Percentiles rank a stretch among this genome's conserved stretches.
Conservation (phyloP, 2,113 vertebrate genomes). For the Psettodes erumei region DNA sequence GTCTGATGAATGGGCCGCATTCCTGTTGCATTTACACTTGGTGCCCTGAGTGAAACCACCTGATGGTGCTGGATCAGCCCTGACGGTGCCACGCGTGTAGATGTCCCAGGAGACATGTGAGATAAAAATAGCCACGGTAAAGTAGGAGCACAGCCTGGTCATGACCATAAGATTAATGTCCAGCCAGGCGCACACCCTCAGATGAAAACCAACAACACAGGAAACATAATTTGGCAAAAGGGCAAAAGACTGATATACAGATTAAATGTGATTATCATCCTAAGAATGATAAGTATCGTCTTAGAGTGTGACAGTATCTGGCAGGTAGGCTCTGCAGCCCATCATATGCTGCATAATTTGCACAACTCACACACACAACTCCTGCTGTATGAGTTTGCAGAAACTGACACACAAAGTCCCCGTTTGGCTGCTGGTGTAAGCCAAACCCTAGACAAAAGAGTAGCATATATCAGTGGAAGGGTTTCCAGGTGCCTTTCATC, state of each 20-base stretch:
- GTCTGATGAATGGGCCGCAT: conserved; percentile 51
- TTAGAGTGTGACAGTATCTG: neutral
- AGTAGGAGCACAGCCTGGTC: neutral
- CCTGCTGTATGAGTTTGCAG: neutral
- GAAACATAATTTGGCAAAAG: neutral
- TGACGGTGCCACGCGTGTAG: neutral
- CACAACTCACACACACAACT: neutral
- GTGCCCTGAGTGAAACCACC: conserved; percentile 11
- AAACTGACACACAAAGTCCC: neutral
- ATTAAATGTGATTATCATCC: neutral
- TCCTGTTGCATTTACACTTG: conserved; percentile 42
- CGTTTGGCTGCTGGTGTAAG: no score
- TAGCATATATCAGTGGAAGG: neutral
- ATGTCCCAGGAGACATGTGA: conserved; percentile 14
- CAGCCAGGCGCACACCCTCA: neutral
- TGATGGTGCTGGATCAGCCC: conserved; percentile 17
- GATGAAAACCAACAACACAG: neutral
- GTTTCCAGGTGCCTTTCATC: neutral
- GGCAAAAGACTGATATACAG: neutral
- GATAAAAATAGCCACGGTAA: conserved; percentile 65
- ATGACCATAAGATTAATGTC: conserved; percentile 33
- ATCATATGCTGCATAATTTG: neutral
- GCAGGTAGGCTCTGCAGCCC: neutral
- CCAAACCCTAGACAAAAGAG: neutral
- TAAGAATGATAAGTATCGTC: neutral